These are phyloP conservation scores for Glandiceps talaboti DNA, from an alignment of 53 echinoderm and acorn worm genomes.

Conservation along the genomic window DNA sequence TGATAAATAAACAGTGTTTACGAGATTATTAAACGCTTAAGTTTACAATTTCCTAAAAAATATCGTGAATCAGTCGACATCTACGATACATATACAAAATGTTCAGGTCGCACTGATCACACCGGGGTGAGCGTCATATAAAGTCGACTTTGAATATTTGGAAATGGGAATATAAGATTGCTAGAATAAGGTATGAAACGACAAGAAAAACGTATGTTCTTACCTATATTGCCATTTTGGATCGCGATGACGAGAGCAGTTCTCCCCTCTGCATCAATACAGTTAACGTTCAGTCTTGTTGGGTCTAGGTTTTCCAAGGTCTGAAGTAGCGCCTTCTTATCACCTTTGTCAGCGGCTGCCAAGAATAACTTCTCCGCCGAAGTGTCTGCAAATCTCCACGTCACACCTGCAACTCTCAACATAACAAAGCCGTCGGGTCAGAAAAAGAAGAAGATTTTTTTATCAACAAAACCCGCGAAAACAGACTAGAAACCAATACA, in stretches of 20 bases:
- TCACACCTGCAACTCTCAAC: not conserved
- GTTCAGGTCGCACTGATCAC: too few species aligned
- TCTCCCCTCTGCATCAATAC: slow-evolving; percentile 72
- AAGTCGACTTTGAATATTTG: too few species aligned
- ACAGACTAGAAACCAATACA: not conserved
- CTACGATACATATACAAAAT: too few species aligned
- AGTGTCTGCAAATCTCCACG: not conserved
- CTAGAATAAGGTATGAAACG: too few species aligned
- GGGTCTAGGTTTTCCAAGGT: slow-evolving; percentile 69
- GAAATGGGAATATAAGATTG: too few species aligned
- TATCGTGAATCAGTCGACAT: too few species aligned
- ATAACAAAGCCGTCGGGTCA: too few species aligned
- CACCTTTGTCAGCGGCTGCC: slow-evolving; percentile 96
- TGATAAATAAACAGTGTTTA: too few species aligned
- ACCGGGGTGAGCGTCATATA: too few species aligned
- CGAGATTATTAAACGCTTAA: too few species aligned
- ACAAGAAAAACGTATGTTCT: slow-evolving; percentile 11
- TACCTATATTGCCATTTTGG: slow-evolving; percentile 97
- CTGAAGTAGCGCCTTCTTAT: slow-evolving; percentile 92
- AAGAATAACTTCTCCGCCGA: slow-evolving; percentile 74
- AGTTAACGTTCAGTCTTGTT: slow-evolving; percentile 89
- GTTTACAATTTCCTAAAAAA: too few species aligned
- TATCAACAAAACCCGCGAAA: not conserved
- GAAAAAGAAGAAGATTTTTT: too few species aligned
- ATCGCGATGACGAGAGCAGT: slow-evolving; percentile 87